Evolutionary conservation across 2,113 vertebrate genomes (phyloP), one percentile per base, ranked within the genome.

Genomic region (Gobio gobio): DNA sequence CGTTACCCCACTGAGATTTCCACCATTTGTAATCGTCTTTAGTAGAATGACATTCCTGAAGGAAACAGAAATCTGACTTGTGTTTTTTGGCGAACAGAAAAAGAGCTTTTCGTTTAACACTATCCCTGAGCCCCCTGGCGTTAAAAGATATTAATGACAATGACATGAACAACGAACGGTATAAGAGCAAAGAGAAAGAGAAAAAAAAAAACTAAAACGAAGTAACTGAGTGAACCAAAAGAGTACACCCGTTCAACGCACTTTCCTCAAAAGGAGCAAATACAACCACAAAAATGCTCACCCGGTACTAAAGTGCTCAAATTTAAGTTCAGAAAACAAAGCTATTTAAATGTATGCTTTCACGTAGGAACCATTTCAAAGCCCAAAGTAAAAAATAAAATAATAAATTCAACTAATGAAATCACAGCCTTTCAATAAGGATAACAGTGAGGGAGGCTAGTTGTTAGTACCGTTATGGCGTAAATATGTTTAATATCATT

Each of bases 1-100:
- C 59, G 66, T 81, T 81, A 47, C 59, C 22, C n/a, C 33, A 79
- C 36, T 79, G 16, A 36, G 54, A 66, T 45, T 66, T 66, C 59
- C 79, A 82, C 18, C n/a, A 82, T 16, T 47, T 45, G 68, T 64
- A 29, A 56, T 82, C 64, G n/a, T 70, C 26, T 29, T 56, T 70
- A 72, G 47, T 24, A n/a, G 80, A 82, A 51, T 82, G 80, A 54
- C 80, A 70, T 18, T 82, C 64, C n/a, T 56, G 64, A 82, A 72
- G 51, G 20, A 72, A 68, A 29, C 64, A 68, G 54, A 72, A 83
- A 56, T 70, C 26, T 24, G 79, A 49, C 12, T 82, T 68, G 12
- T 82, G 79, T 18, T 68, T 26, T 26, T 66, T 82, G 29, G n/a
- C 45, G 51, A 68, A 82, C 43, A 47, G 68, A 66, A 66, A 47